Evolutionary conservation across 2,888 invertebrate species (phyloP).

Genomic region (Hylaea fasciaria): DNA sequence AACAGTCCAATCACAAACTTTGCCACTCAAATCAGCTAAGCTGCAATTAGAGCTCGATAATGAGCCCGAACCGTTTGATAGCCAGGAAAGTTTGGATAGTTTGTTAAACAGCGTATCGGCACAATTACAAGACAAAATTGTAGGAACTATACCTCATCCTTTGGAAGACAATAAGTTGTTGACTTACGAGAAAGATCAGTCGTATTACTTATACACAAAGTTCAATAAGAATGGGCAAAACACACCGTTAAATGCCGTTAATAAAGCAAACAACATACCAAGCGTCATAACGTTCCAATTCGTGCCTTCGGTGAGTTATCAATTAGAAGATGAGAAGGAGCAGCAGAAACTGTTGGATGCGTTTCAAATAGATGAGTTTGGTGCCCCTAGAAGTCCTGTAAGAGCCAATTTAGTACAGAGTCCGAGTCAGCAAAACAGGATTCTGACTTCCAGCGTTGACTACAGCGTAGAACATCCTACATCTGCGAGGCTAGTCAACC

Average conservation of each 20-base stretch:
- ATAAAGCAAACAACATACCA: conserved; percentile 45
- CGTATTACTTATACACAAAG: conserved; percentile 72
- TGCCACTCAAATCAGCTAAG: conserved; percentile 57
- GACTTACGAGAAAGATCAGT: conserved; percentile 75
- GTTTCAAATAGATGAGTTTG: conserved; percentile 68
- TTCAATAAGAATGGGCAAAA: conserved; percentile 56
- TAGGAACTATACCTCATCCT: conserved; percentile 75
- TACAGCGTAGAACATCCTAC: conserved; percentile 61
- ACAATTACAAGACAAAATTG: conserved; percentile 73
- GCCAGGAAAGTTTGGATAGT: conserved; percentile 59
- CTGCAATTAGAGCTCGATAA: conserved; percentile 56
- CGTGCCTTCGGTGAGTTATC: conserved; percentile 71
- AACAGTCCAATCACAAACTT: conserved; percentile 63
- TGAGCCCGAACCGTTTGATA: conserved; percentile 53
- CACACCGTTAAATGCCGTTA: conserved; percentile 38
- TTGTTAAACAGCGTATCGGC: conserved; percentile 68
- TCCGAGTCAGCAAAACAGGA: conserved; percentile 48
- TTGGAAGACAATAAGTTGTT: conserved; percentile 68
- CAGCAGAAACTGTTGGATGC: conserved; percentile 66
- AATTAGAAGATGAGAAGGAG: conserved; percentile 69
- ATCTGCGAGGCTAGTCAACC: conserved; percentile 46
- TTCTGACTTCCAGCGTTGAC: conserved; percentile 60
- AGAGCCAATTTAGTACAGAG: conserved; percentile 45
- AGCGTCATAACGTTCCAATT: conserved; percentile 64
- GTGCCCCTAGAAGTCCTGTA: conserved; percentile 55